Conservation (phyloP, 2,113 vertebrate genomes). For the Crotalus viridis region DNA sequence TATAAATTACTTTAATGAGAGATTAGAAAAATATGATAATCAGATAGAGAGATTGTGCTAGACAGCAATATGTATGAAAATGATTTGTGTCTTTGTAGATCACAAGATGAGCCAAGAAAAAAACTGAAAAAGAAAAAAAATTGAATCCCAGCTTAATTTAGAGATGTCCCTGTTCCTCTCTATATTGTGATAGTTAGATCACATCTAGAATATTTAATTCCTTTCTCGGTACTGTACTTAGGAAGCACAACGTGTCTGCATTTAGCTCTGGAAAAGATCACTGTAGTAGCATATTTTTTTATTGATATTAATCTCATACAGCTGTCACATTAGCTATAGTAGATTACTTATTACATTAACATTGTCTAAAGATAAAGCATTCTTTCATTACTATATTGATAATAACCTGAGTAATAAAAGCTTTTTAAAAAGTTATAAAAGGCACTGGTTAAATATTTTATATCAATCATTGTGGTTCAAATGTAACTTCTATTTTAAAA, state of each 20-base stretch:
- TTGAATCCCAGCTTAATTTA: neutral
- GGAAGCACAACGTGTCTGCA: neutral
- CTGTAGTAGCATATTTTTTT: conserved; percentile 54
- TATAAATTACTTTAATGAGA: neutral
- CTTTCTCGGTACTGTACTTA: neutral
- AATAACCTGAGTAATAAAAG: conserved; percentile 52
- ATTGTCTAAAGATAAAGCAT: conserved; percentile 52
- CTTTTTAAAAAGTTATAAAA: conserved; percentile 61
- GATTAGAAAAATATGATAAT: neutral
- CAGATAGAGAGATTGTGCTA: neutral
- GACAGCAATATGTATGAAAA: neutral
- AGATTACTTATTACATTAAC: conserved; percentile 46
- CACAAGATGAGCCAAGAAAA: neutral
- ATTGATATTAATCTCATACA: conserved; percentile 43
- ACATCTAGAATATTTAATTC: neutral
- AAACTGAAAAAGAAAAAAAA: neutral
- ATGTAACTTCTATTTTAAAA: conserved; percentile 70
- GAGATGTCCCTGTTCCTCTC: neutral
- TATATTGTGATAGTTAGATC: neutral
- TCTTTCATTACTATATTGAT: conserved; percentile 50
- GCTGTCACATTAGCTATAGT: conserved; percentile 48
- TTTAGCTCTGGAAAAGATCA: conserved; percentile 54
- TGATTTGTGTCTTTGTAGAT: neutral
- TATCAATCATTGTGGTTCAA: conserved; percentile 58
- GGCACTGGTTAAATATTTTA: conserved; percentile 68